Base-by-base conservation (phyloP, 2,797 vertebrate genomes). In the Orientallactaga sibirica region DNA sequence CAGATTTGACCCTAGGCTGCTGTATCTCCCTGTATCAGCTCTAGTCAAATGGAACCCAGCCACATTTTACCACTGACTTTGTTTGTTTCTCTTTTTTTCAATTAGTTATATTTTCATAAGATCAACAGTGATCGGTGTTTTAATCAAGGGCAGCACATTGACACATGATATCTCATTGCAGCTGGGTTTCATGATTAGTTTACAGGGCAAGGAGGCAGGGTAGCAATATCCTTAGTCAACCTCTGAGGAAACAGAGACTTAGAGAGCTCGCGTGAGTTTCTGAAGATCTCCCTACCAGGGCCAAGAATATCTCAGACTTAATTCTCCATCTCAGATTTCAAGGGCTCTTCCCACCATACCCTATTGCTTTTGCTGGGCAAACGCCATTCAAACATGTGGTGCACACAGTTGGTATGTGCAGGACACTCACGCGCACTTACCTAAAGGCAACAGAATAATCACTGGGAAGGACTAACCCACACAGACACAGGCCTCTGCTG, bases 381-480 rank as follows among this genome's bases (percentile, higher is more conserved):
- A 41, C 0, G 4, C 41, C 67, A 27, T 48, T 52, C 27, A 24
- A 20, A 22, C 0, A 9, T 27, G 64, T 27, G 43, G 5, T 11
- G 27, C 76, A 77, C 73, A 41, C 24, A 80, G 41, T n/a, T 29
- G 37, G 55, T 55, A 20, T 78, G 33, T 64, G 71, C 55, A n/a
- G 52, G 74, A n/a, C 33, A 84, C 71, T 85, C 33, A 29, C 71
- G 79, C 18, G 82, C 79, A 68, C 73, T 80, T 82, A 62, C 75
- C 91, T 77, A 61, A 68, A 83, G 41, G 82, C 64, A 94, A 84
- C 52, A 77, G 82, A 84, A 76, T 82, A 85, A 93, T 95, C 87
- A 85, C 37, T 91, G 67, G 61, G 61, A 82, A 74, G 79, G 64
- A 86, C 64, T 92, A 94, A 90, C 92, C 93, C 52, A 84, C 61